Evolutionary conservation across 2,113 vertebrate genomes (phyloP).

Genomic region (Etia nguti): DNA sequence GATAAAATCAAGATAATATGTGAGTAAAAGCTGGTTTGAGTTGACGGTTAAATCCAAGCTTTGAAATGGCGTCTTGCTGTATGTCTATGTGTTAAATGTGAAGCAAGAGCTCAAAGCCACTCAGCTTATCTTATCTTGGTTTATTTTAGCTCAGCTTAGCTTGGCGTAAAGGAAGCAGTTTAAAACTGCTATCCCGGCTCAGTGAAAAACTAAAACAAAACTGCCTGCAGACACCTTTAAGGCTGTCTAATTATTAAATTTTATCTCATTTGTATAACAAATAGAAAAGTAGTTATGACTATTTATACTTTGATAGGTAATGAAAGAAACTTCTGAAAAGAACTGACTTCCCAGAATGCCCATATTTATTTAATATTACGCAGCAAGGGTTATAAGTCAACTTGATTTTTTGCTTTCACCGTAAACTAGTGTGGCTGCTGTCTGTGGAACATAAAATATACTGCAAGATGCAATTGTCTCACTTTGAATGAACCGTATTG

Average conservation of each 20-base stretch:
- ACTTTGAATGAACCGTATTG: conserved; percentile 27
- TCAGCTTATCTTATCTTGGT: background rate
- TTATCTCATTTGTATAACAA: background rate
- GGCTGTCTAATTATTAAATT: background rate
- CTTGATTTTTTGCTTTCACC: background rate
- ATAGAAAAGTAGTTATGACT: background rate
- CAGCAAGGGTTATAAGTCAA: background rate
- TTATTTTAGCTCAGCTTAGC: background rate
- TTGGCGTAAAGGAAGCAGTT: background rate
- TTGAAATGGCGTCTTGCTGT: background rate
- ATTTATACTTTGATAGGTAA: background rate
- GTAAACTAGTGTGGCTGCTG: background rate
- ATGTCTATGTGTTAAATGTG: background rate
- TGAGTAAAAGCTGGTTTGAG: background rate
- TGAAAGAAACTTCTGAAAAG: background rate
- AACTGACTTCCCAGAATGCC: background rate
- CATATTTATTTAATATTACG: background rate
- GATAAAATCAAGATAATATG: background rate
- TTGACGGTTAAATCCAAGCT: background rate
- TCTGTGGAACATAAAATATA: conserved; percentile 11
- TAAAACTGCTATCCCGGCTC: background rate
- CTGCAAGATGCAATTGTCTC: conserved; percentile 21
- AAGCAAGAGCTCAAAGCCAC: background rate
- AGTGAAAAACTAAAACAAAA: background rate
- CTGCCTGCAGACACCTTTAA: background rate